These are phyloP conservation scores for Sturnus vulgaris DNA, from an alignment of 2,113 vertebrate genomes.

Conservation along the genomic window DNA sequence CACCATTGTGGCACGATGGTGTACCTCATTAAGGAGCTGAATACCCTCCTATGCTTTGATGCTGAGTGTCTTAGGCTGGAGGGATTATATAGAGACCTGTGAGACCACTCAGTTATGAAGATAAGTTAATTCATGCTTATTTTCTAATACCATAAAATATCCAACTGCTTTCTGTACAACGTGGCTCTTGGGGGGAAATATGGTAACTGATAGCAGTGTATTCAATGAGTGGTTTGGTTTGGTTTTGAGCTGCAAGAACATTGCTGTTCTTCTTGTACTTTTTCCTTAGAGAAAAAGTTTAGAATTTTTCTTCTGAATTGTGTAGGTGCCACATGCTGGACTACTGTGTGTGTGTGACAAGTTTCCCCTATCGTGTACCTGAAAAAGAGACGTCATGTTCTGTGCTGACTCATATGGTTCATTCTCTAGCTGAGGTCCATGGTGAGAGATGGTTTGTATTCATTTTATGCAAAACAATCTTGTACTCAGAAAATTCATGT, in stretches of 20 bases:
- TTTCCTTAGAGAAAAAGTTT: neutral
- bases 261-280: neutral
- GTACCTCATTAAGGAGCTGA: fast-evolving
- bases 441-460: neutral
- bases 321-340: neutral
- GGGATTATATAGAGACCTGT: neutral
- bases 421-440: neutral
- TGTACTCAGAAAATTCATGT: neutral
- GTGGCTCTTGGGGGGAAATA: fast-evolving
- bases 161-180: neutral
- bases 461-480: neutral
- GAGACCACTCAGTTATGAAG: neutral
- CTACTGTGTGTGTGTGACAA: neutral
- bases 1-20: fast-evolving
- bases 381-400: neutral
- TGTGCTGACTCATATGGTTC: neutral
- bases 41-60: neutral
- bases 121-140: neutral
- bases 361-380: neutral
- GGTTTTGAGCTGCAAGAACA: neutral
- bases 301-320: neutral
- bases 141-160: neutral
- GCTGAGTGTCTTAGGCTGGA: neutral
- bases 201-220: neutral
- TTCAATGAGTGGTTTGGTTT: neutral